Conservation (phyloP, 2,797 vertebrate species). For the Stomatorhinus walkeri region DNA sequence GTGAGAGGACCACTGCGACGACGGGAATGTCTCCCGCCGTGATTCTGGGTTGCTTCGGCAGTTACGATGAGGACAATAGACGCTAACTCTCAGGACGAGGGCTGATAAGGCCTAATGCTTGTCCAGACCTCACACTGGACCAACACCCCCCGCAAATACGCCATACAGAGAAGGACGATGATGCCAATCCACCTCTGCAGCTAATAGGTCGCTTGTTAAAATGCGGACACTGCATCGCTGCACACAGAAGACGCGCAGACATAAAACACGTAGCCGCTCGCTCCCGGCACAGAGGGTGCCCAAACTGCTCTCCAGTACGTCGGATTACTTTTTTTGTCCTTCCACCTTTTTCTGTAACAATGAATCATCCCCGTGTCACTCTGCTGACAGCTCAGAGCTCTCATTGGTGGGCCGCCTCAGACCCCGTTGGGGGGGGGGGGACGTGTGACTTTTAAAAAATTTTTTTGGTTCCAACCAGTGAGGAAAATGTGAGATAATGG, state of each 20-base stretch:
- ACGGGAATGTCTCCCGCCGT: neutral
- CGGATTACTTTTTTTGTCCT: neutral
- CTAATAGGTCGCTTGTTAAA: neutral
- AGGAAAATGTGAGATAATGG: neutral
- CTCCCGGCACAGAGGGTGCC: neutral
- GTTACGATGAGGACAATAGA: neutral
- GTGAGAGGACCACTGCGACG: neutral
- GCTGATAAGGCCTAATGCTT: neutral
- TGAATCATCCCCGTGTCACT: neutral
- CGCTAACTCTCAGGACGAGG: neutral
- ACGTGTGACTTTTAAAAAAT: neutral
- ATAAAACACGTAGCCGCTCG: neutral
- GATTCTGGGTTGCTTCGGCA: neutral
- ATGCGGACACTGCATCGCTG: neutral
- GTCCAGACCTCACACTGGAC: neutral
- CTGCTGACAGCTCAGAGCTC: neutral
- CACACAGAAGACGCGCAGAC: neutral
- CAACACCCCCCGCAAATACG: neutral
- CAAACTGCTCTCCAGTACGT: neutral
- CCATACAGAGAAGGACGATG: neutral
- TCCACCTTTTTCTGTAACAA: neutral
- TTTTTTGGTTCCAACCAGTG: neutral
- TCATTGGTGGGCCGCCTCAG: neutral
- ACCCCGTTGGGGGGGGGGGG: neutral
- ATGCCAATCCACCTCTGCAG: neutral